A percentile compares a stretch with the other conserved stretches of the same genome.
Conservation (phyloP, 2,888 invertebrate species). For the Agriopis marginaria region DNA sequence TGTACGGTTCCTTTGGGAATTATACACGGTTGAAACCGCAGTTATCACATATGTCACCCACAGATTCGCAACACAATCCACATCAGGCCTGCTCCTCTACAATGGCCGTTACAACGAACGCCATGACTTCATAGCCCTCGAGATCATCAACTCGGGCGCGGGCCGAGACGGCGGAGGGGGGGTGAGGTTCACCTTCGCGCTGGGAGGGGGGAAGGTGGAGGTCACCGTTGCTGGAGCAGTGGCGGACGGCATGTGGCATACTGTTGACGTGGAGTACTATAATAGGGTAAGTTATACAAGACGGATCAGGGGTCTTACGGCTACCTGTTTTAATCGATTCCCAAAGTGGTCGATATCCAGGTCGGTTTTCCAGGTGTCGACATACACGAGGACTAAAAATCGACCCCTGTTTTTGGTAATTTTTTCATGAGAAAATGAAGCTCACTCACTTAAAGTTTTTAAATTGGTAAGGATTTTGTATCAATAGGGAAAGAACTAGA, state of each 20-base stretch:
- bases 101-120: slow-evolving; percentile 98
- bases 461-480: too few relatives aligned
- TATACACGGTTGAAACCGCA: too few relatives aligned
- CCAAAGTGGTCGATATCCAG: too few relatives aligned
- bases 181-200: slow-evolving; percentile 94
- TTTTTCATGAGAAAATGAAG: too few relatives aligned
- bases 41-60: not conserved
- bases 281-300: slow-evolving; percentile 88
- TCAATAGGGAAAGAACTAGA: too few relatives aligned
- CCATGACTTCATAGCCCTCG: slow-evolving; percentile 97
- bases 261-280: slow-evolving; percentile 92
- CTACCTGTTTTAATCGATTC: too few relatives aligned
- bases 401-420: too few relatives aligned
- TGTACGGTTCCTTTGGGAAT: too few relatives aligned
- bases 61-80: slow-evolving; percentile 94
- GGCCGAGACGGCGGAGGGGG: slow-evolving; percentile 76
- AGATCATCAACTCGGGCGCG: slow-evolving; percentile 89
- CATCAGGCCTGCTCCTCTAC: slow-evolving; percentile 95
- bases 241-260: slow-evolving; percentile 96
- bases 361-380: too few relatives aligned
- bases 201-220: slow-evolving; percentile 92
- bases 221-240: slow-evolving; percentile 90
- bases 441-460: too few relatives aligned
- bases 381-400: too few relatives aligned
- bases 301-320: too few relatives aligned